Evolutionary conservation across 1,140 invertebrate genomes (phyloP).

Genomic region (Anoplolepis gracilipes): DNA sequence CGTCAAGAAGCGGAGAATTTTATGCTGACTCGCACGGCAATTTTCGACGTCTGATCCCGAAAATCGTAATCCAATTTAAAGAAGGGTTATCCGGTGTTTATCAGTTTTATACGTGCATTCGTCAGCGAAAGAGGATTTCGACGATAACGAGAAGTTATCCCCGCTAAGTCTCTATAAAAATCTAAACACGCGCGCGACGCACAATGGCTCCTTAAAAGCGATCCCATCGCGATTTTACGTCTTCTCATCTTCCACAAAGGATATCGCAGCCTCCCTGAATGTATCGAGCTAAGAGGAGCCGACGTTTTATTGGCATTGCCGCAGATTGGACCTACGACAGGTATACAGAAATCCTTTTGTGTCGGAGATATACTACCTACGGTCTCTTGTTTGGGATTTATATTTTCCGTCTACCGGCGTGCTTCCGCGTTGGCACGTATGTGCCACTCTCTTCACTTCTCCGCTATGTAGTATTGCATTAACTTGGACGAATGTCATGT

Average conservation of each 20-base stretch:
- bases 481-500: slow-evolving; percentile 58
- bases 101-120: slow-evolving; percentile 61
- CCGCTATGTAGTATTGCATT: slow-evolving; percentile 55
- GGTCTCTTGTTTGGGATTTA: slow-evolving; percentile 57
- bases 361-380: slow-evolving; percentile 30
- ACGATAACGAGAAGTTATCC: slow-evolving; percentile 65
- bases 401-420: slow-evolving; percentile 31
- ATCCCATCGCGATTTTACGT: slow-evolving; percentile 68
- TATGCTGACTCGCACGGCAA: slow-evolving; percentile 49
- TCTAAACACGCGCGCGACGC: slow-evolving; percentile 61
- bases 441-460: slow-evolving; percentile 50
- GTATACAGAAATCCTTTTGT: slow-evolving; percentile 68
- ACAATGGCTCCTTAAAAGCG: slow-evolving; percentile 59
- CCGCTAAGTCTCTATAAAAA: slow-evolving; percentile 68
- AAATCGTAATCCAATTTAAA: slow-evolving; percentile 68
- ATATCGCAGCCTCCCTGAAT: slow-evolving; percentile 49
- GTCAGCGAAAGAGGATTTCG: slow-evolving; percentile 44
- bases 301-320: slow-evolving; percentile 67
- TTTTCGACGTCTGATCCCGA: slow-evolving; percentile 24
- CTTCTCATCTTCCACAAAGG: slow-evolving; percentile 68
- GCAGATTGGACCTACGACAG: slow-evolving; percentile 64
- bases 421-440: slow-evolving; percentile 51
- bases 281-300: slow-evolving; percentile 58
- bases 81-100: slow-evolving; percentile 56
- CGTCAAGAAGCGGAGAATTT: not conserved